phyloP scores from a whole-genome alignment of 2,888 invertebrate genomes.

The Phyto melanocephala region DNA sequence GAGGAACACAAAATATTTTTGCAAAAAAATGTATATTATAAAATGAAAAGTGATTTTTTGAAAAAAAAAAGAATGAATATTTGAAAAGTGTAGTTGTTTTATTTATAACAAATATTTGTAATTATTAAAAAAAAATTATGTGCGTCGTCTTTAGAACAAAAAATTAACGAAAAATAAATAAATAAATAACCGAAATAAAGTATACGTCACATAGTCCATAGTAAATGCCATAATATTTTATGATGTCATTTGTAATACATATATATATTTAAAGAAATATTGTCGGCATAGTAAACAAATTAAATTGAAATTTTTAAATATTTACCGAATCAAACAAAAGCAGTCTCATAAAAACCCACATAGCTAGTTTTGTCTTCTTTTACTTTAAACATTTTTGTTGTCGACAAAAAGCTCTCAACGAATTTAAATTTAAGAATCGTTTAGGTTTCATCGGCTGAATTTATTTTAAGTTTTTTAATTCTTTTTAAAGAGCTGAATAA shows the following conservation, averaged over 20 bases:
- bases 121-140: not conserved
- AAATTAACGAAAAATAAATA: not conserved
- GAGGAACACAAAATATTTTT: slow-evolving; percentile 35
- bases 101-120: not conserved
- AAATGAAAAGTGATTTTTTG: no score
- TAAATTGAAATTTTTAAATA: not conserved
- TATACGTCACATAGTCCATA: slow-evolving; percentile 48
- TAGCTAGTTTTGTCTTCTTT: not conserved
- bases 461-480: no score
- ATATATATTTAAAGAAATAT: not conserved
- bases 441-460: slow-evolving; percentile 11
- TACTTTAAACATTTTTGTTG: not conserved
- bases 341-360: not conserved
- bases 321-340: not conserved
- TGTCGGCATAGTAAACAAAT: not conserved
- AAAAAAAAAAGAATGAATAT: slow-evolving; percentile 5
- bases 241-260: not conserved
- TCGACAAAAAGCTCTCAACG: slow-evolving; percentile 30
- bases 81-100: not conserved
- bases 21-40: no score
- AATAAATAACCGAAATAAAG: slow-evolving; percentile 12
- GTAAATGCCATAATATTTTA: no score
- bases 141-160: not conserved
- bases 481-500: no score
- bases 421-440: slow-evolving; percentile 15